Evolutionary conservation across 1,140 invertebrate species (phyloP).

Genomic region (Neodiprion fabricii): DNA sequence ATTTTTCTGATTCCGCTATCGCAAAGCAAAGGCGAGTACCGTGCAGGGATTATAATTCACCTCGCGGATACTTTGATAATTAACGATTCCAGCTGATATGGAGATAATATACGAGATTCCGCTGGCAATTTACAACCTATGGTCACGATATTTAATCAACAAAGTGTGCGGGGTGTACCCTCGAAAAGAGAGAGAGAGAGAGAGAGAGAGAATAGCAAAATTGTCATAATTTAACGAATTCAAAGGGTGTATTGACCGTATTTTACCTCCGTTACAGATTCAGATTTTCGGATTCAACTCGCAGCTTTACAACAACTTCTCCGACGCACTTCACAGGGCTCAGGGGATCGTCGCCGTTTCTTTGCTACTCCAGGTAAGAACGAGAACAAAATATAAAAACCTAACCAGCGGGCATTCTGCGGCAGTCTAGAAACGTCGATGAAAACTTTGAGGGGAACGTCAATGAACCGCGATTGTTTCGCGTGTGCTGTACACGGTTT

Average conservation of each 20-base stretch:
- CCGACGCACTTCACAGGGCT: conserved; percentile 85
- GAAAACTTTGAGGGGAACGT: no score
- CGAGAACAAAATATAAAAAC: background rate
- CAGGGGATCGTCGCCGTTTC: conserved; percentile 90
- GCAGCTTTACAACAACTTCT: conserved; percentile 90
- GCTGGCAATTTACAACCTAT: background rate
- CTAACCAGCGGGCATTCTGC: no score
- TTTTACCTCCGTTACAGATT: conserved; percentile 72
- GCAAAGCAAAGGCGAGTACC: no score
- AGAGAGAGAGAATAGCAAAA: conserved; percentile 12
- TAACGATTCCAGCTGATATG: no score
- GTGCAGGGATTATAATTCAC: no score
- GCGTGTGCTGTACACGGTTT: no score
- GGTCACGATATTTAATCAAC: conserved; percentile 14
- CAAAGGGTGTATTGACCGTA: conserved; percentile 21
- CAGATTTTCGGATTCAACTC: conserved; percentile 95
- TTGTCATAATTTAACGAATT: conserved; percentile 11
- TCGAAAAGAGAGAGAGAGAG: conserved; percentile 13
- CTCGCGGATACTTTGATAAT: no score
- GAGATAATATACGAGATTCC: background rate
- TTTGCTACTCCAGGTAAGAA: conserved; percentile 82
- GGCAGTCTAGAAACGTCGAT: no score
- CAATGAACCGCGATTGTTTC: no score
- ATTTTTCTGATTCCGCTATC: no score
- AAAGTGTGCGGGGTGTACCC: background rate